Conservation (phyloP, 2,113 vertebrate genomes). For the Tychaedon coryphoeus region DNA sequence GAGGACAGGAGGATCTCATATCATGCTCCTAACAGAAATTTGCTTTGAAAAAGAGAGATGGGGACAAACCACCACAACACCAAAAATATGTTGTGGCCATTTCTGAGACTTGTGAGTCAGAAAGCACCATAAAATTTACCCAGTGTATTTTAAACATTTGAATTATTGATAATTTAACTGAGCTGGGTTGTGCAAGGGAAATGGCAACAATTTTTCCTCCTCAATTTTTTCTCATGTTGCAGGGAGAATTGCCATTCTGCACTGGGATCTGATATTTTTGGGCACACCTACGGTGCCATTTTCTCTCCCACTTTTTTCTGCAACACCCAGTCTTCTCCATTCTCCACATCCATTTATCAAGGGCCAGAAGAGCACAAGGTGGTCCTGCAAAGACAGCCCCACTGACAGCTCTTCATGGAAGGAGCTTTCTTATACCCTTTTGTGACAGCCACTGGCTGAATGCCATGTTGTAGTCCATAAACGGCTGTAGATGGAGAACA, state of each 20-base stretch:
- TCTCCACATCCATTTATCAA: background rate
- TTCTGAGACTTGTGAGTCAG: background rate
- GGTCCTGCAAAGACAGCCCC: background rate
- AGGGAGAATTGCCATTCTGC: background rate
- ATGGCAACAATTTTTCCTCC: background rate
- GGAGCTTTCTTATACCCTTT: background rate
- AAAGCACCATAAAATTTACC: background rate
- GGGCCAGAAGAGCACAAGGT: background rate
- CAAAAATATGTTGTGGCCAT: background rate
- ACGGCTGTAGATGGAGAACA: background rate
- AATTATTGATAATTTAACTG: background rate
- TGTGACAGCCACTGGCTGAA: background rate
- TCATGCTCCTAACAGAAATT: background rate
- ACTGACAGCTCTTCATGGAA: background rate
- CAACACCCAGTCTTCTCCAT: background rate
- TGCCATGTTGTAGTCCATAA: background rate
- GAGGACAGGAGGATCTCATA: background rate
- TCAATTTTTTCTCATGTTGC: background rate
- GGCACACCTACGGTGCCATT: background rate
- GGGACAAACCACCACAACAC: fast-evolving
- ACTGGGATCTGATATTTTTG: background rate
- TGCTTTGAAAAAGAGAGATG: background rate
- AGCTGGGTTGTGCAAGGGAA: background rate
- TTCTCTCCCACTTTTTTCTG: background rate
- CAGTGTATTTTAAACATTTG: background rate